Evolutionary conservation across 2,888 invertebrate genomes (phyloP), one percentile per base, ranked within the genome.

Genomic region (Rutpela maculata): DNA sequence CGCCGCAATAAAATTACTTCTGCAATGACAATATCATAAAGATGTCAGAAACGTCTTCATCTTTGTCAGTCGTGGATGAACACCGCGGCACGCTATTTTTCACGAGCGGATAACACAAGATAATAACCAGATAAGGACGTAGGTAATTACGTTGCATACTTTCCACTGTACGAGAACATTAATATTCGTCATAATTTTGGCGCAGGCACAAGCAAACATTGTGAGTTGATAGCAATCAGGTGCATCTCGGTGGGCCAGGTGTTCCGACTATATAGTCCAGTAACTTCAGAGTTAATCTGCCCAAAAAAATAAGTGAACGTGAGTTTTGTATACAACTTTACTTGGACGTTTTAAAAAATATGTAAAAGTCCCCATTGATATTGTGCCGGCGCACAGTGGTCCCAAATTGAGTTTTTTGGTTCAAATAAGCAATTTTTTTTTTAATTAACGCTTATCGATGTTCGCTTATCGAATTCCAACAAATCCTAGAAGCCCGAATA

Each of bases 131-230:
- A 55, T 67, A 67, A n/a, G 43, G 35, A 31, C 22, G 22, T 4
- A 26, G 50, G 43, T 67, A 50, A 50, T 43, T 67, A 50, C n/a
- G 55, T 11, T 15, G 50, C 19, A 55, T 67, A 55, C 50, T 67
- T 26, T 55, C 31, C 69, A n/a, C 26, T 6, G 57, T 78, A 77
- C 59, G 60, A 66, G 71, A 55, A 65, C 81, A 83, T 80, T 79
- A 81, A 82, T 83, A 81, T 77, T 82, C 81, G 81, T 84, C 82
- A 82, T 82, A 81, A 81, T 83, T 83, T 84, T 83, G 84, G 83
- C 84, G 79, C 79, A 70, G 73, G 76, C 76, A 80, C 81, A 84
- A 81, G 79, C 82, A 81, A 83, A 83, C 79, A 83, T 71, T 76
- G 77, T 70, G 77, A 68, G 74, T 78, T 75, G 78, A 81, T 81